Base-by-base conservation (phyloP, 2,888 invertebrate genomes). In the Tigriopus californicus region DNA sequence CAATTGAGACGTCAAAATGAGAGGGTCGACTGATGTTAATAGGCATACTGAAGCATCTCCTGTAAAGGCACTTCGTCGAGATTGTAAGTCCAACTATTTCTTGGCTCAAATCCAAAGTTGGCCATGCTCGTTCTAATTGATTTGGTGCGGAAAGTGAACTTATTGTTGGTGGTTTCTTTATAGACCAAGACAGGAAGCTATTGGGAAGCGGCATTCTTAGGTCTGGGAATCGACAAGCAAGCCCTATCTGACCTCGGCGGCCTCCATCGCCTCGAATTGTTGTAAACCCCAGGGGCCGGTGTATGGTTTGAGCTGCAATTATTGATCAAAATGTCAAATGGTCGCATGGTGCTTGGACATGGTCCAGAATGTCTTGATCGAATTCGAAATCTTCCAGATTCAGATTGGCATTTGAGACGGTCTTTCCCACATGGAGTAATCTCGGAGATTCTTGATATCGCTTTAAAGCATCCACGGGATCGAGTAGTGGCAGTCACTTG, bases 291-390 rank as follows among this genome's bases (percentile, higher is more conserved):
- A 42, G 47, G 20, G 61, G 61, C 22, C 61, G 61, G 12, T 61
- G 52, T 8, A 62, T 54, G n/a, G 62, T 62, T 41, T 62, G 62
- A 20, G 61, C 60, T 3, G 62, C 62, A 59, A n/a, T 62, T 62
- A 41, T 62, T 60, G 40, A 62, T 61, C 20, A 62, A 20, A 55
- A 62, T 62, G 49, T 62, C 62, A 40, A 62, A 42, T 22, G 25
- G 49, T 1, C 46, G 33, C n/a, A 52, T 59, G 1, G 12, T 58
- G 5, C 33, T 8, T 15, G 10, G 13, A 62, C 24, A 41, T 61
- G 51, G 5, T 22, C 41, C 41, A 61, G 60, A 53, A 62, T 22
- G 20, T 20, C 47, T 57, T 59, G n/a, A 62, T 59, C 12, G 51
- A 15, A n/a, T 0, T 41, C 8, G 1, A 62, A 41, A 42, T 60